A percentile compares a stretch with the other conserved stretches of the same genome.
Evolutionary conservation across 92 coral and sea anemone genomes (phyloP).

Genomic region (Porites evermanni): DNA sequence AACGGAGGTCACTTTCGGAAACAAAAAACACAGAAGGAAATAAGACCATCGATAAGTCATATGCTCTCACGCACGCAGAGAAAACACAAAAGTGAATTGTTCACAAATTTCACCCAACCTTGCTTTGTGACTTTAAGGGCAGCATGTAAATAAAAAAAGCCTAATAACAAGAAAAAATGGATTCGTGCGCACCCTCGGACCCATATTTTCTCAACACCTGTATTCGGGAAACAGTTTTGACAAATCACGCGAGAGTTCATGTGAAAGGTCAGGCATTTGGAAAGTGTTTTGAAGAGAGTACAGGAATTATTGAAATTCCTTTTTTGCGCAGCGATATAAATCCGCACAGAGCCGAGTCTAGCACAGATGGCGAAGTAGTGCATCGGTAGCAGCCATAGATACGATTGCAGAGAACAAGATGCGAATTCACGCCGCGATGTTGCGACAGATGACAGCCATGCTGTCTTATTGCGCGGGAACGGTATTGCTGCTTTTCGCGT

Average conservation of each 20-base stretch:
- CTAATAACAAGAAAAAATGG: background rate
- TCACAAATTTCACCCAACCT: background rate
- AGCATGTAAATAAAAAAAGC: background rate
- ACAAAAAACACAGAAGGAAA: background rate
- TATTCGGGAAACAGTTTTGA: conserved; percentile 6
- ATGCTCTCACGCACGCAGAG: conserved; percentile 25
- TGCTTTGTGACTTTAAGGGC: background rate
- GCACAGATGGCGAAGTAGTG: background rate
- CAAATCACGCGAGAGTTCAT: conserved; percentile 51
- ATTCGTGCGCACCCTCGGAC: conserved; percentile 14
- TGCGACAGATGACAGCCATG: conserved; percentile 24
- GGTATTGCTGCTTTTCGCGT: conserved; percentile 27
- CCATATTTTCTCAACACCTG: conserved; percentile 34
- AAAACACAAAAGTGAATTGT: background rate
- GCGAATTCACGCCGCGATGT: conserved; percentile 5
- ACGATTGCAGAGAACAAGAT: background rate
- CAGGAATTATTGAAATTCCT: conserved; percentile 33
- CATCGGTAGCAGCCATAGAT: background rate
- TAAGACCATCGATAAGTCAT: background rate
- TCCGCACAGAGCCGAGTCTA: background rate
- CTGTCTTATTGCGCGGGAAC: conserved; percentile 30
- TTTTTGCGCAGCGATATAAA: conserved; percentile 32
- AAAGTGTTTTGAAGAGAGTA: conserved; percentile 37
- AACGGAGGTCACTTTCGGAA: conserved; percentile 42
- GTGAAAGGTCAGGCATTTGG: conserved; percentile 36